These are phyloP conservation scores for Chaetophractus vellerosus DNA, from an alignment of 2,797 vertebrate species.

Conservation along the genomic window DNA sequence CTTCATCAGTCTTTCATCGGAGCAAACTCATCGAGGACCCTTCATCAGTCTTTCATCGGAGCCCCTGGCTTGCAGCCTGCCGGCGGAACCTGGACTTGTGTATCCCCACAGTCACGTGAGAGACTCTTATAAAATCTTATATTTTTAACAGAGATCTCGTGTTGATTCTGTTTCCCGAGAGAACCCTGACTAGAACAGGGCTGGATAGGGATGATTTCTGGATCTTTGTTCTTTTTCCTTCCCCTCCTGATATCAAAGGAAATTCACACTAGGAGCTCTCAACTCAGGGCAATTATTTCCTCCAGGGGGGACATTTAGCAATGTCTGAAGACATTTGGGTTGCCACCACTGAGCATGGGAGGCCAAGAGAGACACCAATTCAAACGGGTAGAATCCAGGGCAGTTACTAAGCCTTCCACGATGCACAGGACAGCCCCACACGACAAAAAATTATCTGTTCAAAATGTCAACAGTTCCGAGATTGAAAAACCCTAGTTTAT, in stretches of 20 bases:
- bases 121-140: too few relatives aligned
- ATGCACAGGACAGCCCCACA: background rate
- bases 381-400: background rate
- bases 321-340: background rate
- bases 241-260: background rate
- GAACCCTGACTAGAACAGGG: too few relatives aligned
- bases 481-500: background rate
- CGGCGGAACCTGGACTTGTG: too few relatives aligned
- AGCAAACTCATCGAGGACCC: too few relatives aligned
- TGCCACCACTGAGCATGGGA: background rate
- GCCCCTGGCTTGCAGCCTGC: too few relatives aligned
- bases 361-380: background rate
- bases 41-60: too few relatives aligned
- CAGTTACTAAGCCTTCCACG: background rate
- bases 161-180: too few relatives aligned
- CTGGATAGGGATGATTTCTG: background rate
- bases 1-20: too few relatives aligned
- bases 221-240: background rate
- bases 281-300: background rate
- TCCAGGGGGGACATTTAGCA: background rate
- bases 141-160: too few relatives aligned
- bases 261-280: background rate
- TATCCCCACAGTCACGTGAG: too few relatives aligned
- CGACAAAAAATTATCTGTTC: background rate
- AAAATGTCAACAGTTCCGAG: background rate